Conservation (phyloP, 64 coral and sea anemone genomes). For the Exaiptasia diaphana region DNA sequence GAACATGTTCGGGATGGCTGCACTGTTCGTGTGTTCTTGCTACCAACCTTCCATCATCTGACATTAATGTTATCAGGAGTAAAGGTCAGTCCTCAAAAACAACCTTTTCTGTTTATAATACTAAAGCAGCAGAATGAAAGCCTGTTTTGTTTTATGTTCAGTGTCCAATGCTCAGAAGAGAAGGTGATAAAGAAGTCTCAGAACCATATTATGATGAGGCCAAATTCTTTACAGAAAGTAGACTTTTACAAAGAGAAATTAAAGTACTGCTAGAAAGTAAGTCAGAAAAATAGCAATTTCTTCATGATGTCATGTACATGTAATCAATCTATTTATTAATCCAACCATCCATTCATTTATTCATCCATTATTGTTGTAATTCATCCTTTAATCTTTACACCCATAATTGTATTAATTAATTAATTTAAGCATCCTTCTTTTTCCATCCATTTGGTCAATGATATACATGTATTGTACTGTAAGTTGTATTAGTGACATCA, state of each 20-base stretch:
- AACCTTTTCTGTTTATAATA: neutral
- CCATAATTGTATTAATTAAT: too few species aligned
- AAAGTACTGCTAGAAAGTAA: conserved; percentile 91
- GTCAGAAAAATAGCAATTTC: neutral
- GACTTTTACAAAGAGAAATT: conserved; percentile 94
- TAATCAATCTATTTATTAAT: neutral
- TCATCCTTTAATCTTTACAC: too few species aligned
- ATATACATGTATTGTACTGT: too few species aligned
- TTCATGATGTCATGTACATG: neutral
- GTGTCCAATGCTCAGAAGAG: conserved; percentile 94
- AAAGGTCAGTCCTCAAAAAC: conserved; percentile 72
- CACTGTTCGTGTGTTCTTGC: conserved; percentile 77
- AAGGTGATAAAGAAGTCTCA: conserved; percentile 75
- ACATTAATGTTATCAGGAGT: conserved; percentile 95
- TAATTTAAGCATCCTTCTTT: too few species aligned
- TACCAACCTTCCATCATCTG: conserved; percentile 83
- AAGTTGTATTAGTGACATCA: too few species aligned
- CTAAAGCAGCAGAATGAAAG: neutral
- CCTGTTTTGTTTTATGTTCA: conserved; percentile 19
- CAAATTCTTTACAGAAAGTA: conserved; percentile 96
- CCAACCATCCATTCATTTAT: too few species aligned
- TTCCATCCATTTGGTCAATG: too few species aligned
- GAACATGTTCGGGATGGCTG: conserved; percentile 99
- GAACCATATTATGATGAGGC: conserved; percentile 94
- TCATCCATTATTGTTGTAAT: too few species aligned